Evolutionary conservation across 2,113 vertebrate genomes (phyloP).

Genomic region (Odontesthes bonariensis): DNA sequence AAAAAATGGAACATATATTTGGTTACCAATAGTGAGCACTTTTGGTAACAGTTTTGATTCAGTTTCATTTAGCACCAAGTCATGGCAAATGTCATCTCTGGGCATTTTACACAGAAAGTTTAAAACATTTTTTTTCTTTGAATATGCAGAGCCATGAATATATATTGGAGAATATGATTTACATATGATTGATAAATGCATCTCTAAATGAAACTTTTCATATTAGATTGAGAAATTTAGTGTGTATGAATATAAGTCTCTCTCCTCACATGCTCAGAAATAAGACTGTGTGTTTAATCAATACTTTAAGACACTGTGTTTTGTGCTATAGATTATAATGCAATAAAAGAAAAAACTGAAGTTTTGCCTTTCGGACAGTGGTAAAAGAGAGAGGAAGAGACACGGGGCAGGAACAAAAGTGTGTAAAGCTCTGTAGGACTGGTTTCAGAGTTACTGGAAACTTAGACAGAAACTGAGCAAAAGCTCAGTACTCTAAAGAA

Average conservation of each 20-base stretch:
- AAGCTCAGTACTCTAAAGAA: constrained; percentile 7
- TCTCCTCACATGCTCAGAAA: too few species aligned
- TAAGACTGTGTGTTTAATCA: too few species aligned
- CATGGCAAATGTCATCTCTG: neutral
- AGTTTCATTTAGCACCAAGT: neutral
- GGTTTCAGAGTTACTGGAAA: constrained; percentile 11
- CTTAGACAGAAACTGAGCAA: neutral
- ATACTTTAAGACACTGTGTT: too few species aligned
- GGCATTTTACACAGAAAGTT: neutral
- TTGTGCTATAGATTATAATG: too few species aligned
- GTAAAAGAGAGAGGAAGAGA: neutral
- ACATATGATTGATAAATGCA: neutral
- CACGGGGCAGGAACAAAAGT: neutral
- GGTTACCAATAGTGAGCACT: neutral
- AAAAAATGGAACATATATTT: constrained; percentile 17
- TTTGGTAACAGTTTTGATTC: too few species aligned
- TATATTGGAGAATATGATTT: neutral
- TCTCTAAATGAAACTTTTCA: neutral
- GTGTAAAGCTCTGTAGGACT: neutral
- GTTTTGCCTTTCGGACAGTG: neutral
- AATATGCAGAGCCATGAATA: neutral
- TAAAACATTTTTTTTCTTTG: neutral
- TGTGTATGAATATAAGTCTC: too few species aligned
- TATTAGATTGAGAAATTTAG: neutral
- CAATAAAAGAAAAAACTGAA: neutral